phyloP scores from a whole-genome alignment of 2,888 invertebrate genomes.

The Torymus aiolomorphi region DNA sequence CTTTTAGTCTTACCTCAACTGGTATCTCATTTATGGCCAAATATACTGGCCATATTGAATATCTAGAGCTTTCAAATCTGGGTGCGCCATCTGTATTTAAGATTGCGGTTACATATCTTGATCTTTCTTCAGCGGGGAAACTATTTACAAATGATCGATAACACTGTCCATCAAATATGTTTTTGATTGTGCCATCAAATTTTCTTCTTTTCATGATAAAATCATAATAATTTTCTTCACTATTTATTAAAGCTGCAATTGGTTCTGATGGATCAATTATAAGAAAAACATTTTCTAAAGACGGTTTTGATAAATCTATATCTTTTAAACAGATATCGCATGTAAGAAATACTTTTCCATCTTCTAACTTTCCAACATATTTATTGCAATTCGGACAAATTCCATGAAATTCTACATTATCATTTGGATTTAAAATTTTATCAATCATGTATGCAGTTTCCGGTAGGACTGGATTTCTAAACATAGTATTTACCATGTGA shows the following conservation, averaged over 20 bases:
- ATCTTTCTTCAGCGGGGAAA: no score
- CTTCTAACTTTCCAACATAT: neutral
- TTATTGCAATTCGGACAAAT: neutral
- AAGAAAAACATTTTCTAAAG: no score
- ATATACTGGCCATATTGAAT: conserved; percentile 58
- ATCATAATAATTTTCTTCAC: no score
- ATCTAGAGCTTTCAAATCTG: conserved; percentile 47
- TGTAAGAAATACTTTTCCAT: neutral
- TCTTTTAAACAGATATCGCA: neutral
- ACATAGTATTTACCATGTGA: neutral
- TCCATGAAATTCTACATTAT: neutral
- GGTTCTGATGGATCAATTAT: no score
- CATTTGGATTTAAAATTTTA: conserved; percentile 3
- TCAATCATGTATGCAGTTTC: conserved; percentile 3
- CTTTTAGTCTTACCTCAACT: conserved; percentile 25
- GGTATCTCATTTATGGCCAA: conserved; percentile 55
- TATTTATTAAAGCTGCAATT: no score
- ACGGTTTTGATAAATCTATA: no score
- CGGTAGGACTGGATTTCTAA: neutral
- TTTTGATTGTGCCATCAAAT: neutral
- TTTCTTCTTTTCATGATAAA: neutral
- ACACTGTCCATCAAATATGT: conserved; percentile 1
- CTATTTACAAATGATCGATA: conserved; percentile 13
- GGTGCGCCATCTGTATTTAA: no score
- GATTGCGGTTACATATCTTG: no score